phyloP scores from a whole-genome alignment of 1,140 invertebrate genomes.

The Hycleus phaleratus region DNA sequence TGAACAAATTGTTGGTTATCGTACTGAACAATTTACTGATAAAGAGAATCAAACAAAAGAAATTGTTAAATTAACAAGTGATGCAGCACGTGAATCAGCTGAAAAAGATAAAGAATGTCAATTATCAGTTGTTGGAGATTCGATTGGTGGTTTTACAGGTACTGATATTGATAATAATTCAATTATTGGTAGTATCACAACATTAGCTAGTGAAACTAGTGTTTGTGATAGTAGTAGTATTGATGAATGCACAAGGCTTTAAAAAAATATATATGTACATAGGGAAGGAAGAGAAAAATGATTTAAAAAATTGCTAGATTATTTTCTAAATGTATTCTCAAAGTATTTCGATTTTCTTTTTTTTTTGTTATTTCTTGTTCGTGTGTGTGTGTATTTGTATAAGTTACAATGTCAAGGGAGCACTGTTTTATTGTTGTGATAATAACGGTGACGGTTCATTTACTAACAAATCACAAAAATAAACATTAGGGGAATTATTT shows the following conservation, averaged over 20 bases:
- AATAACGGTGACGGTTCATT: neutral
- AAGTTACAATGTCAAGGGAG: neutral
- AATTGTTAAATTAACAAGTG: slow-evolving; percentile 38
- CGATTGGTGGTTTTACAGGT: slow-evolving; percentile 39
- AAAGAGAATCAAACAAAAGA: slow-evolving; percentile 58
- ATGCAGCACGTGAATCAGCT: slow-evolving; percentile 32
- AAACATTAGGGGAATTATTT: no score
- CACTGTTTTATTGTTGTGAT: slow-evolving; percentile 7
- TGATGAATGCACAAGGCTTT: slow-evolving; percentile 36
- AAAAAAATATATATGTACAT: neutral
- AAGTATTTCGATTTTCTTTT: no score
- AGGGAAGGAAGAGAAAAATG: no score
- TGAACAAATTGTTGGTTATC: slow-evolving; percentile 61
- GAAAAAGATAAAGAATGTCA: slow-evolving; percentile 36
- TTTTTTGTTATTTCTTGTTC: neutral
- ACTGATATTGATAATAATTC: slow-evolving; percentile 37
- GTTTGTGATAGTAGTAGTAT: slow-evolving; percentile 31
- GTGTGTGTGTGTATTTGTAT: neutral
- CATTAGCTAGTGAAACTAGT: slow-evolving; percentile 34
- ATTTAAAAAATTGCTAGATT: no score
- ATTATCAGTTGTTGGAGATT: slow-evolving; percentile 33
- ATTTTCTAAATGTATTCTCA: no score
- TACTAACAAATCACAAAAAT: no score
- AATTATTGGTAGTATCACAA: slow-evolving; percentile 29
- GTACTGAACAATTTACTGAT: slow-evolving; percentile 67